Evolutionary conservation across 2,113 vertebrate genomes (phyloP).

Genomic region (Grammomys surdaster): DNA sequence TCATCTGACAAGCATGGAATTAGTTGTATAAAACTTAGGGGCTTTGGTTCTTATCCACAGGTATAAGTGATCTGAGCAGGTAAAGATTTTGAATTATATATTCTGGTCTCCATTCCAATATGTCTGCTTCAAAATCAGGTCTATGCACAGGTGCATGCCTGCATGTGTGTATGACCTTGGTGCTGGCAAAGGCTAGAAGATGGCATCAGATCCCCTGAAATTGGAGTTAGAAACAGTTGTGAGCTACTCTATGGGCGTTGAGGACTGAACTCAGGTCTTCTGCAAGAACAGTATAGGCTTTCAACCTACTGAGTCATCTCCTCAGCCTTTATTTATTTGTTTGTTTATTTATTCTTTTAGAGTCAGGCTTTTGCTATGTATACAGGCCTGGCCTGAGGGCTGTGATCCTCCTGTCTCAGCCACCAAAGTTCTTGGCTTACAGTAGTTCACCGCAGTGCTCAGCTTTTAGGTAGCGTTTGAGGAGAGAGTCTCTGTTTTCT

Average conservation of each 20-base stretch:
- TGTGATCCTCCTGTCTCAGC: background rate
- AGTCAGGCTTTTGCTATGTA: background rate
- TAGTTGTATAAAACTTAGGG: slow-evolving; percentile 10
- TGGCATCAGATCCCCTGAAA: background rate
- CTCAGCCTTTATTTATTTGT: background rate
- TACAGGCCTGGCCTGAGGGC: background rate
- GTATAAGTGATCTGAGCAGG: background rate
- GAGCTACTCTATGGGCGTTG: background rate
- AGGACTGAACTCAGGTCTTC: background rate
- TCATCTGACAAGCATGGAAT: background rate
- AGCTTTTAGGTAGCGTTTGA: slow-evolving; percentile 24
- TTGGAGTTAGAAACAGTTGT: background rate
- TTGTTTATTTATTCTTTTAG: background rate
- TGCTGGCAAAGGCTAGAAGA: background rate
- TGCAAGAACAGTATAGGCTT: too few species aligned
- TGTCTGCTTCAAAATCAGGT: background rate
- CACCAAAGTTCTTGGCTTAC: background rate
- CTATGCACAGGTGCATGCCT: background rate
- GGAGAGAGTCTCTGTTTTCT: background rate
- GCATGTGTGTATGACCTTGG: background rate
- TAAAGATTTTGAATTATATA: slow-evolving; percentile 27
- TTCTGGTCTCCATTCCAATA: slow-evolving; percentile 8
- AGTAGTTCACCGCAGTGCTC: background rate
- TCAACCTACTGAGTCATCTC: background rate
- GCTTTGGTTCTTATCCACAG: background rate